phyloP scores from a whole-genome alignment of 2,113 vertebrate genomes.

The Tympanuchus pallidicinctus region DNA sequence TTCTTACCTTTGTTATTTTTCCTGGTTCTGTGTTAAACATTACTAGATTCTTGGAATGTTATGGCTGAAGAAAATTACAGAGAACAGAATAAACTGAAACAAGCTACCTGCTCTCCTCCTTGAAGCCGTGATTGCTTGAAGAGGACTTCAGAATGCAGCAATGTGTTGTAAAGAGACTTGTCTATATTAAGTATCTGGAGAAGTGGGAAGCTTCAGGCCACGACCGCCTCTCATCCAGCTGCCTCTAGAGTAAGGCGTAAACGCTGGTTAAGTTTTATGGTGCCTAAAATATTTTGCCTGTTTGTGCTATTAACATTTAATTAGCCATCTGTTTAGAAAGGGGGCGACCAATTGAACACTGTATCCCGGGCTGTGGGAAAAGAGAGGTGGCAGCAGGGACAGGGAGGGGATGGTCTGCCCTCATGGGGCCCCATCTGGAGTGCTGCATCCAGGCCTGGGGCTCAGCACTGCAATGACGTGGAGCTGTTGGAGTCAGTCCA shows the following conservation, averaged over 20 bases:
- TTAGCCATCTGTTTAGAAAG: constrained; percentile 35
- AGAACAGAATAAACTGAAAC: neutral
- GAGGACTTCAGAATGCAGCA: neutral
- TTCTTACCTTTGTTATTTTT: neutral
- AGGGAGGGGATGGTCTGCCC: no score
- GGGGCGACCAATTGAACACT: neutral
- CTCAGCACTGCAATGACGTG: no score
- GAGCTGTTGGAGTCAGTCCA: no score
- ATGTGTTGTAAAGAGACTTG: neutral
- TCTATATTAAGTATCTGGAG: neutral
- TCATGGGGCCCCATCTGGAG: no score
- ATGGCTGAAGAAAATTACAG: neutral
- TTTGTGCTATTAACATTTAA: constrained; percentile 17
- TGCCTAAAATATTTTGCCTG: constrained; percentile 16
- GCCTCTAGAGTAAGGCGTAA: neutral
- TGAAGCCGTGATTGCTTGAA: neutral
- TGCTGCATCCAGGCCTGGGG: no score
- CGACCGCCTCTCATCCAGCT: neutral
- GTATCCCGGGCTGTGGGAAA: no score
- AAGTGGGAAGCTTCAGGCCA: neutral
- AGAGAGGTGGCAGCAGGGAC: no score
- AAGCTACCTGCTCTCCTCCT: neutral
- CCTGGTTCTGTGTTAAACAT: neutral
- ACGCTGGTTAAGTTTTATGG: neutral
- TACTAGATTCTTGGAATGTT: neutral